phyloP scores from a whole-genome alignment of 2,888 invertebrate genomes.

The Pilophorus perplexus region DNA sequence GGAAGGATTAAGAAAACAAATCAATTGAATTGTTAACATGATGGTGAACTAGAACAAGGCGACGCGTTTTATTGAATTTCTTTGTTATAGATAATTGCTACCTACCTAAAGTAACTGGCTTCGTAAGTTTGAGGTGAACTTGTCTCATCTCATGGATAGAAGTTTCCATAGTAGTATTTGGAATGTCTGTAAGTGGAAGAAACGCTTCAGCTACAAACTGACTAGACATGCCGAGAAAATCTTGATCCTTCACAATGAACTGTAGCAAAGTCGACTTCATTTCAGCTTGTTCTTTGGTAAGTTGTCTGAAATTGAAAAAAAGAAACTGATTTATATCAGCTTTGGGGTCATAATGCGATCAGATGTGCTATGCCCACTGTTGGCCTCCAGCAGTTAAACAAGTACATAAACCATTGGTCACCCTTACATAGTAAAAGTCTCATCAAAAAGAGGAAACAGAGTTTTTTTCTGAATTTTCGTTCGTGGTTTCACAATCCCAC shows the following conservation, averaged over 20 bases:
- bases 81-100: too few species aligned
- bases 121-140: slow-evolving; percentile 67
- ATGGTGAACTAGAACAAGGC: too few species aligned
- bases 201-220: slow-evolving; percentile 95
- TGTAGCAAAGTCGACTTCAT: slow-evolving; percentile 70
- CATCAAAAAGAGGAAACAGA: slow-evolving; percentile 90
- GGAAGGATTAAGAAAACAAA: slow-evolving; percentile 49
- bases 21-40: too few species aligned
- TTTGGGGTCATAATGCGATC: neutral
- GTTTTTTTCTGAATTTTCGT: slow-evolving; percentile 91
- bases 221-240: slow-evolving; percentile 85
- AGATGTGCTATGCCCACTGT: neutral
- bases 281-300: slow-evolving; percentile 65
- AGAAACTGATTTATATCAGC: neutral
- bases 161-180: slow-evolving; percentile 61
- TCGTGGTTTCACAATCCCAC: slow-evolving; percentile 70
- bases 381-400: slow-evolving; percentile 47
- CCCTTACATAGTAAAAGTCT: slow-evolving; percentile 87
- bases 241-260: slow-evolving; percentile 94
- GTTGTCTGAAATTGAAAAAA: slow-evolving; percentile 56
- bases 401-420: neutral
- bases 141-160: slow-evolving; percentile 64
- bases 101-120: slow-evolving; percentile 65
- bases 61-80: too few species aligned
- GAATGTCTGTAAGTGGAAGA: slow-evolving; percentile 73